Evolutionary conservation across 1,140 invertebrate species (phyloP).

Genomic region (Platorchestia sp.): DNA sequence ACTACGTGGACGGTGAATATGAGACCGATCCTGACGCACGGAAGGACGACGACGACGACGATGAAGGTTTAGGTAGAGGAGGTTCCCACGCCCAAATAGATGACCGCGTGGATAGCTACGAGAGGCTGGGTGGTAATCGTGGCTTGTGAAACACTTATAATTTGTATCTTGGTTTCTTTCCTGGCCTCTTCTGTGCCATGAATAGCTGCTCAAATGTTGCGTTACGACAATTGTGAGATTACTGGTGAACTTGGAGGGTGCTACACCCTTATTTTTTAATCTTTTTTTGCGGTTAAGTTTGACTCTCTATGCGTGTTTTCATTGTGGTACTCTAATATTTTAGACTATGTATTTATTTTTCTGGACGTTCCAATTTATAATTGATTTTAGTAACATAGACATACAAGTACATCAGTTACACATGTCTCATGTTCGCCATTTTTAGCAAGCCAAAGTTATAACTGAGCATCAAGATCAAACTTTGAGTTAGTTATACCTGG

Average conservation of each 20-base stretch:
- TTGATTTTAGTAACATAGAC: background rate
- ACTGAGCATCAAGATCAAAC: background rate
- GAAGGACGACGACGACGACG: background rate
- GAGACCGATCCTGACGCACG: background rate
- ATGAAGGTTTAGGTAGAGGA: background rate
- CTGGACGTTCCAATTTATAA: background rate
- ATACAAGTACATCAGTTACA: too few relatives aligned
- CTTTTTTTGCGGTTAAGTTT: background rate
- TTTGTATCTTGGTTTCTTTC: background rate
- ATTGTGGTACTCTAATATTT: background rate
- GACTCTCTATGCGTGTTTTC: background rate
- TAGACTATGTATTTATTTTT: background rate
- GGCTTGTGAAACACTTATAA: background rate
- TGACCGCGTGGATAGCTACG: background rate
- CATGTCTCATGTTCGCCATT: too few relatives aligned
- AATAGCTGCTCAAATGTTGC: background rate
- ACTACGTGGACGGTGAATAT: constrained; percentile 23
- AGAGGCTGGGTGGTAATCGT: background rate
- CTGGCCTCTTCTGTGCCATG: background rate
- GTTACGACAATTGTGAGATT: background rate
- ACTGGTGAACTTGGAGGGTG: background rate
- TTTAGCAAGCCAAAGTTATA: background rate
- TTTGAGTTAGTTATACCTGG: background rate
- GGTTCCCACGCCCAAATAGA: background rate
- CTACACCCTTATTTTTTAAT: background rate